Evolutionary conservation across 2,888 invertebrate genomes (phyloP), one percentile per base, ranked within the genome.

Genomic region (Hirtodrosophila alboralis): DNA sequence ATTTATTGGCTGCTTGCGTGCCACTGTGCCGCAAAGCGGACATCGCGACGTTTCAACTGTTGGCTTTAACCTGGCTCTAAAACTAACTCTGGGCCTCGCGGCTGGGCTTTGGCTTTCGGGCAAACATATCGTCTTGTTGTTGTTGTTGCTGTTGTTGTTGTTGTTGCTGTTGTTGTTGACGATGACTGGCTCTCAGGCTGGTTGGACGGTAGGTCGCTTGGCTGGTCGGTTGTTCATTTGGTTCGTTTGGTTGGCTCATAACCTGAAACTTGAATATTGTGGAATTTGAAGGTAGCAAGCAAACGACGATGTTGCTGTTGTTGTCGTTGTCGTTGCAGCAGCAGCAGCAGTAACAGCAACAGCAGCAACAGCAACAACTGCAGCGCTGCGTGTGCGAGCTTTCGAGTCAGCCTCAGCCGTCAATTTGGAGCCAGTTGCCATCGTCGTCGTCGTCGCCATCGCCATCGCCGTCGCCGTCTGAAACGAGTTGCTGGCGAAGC

Each of bases 261-360:
- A 81, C 81, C 84, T 86, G 81, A 81, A 81, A 81, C 84, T 81
- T 86, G 81, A 80, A 81, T 77, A 84, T 86, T 84, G 84, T 81
- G 81, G 81, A 81, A 81, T 81, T 81, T 86, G 86, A 81, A 81
- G 81, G 81, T 81, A 81, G 81, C 86, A 61, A 8, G 23, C 23
- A 23, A 18, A 49, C 62, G 31, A 33, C 62, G 53, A 33, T 48
- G 16, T 18, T 48, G 54, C 53, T 57, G 47, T 45, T 47, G 54
- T 13, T 48, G 48, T 26, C 44, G 44, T 6, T 21, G 57, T 18
- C 21, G 62, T 21, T 45, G 67, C 43, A 27, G 54, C 59, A 38
- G 37, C 52, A 52, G 41, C 62, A 58, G 44, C 61, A 61, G 52
- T 60, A 64, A 57, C 77, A 61, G 61, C 75, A 60, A 47, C 72